Evolutionary conservation across 2,888 invertebrate genomes (phyloP), one percentile per base, ranked within the genome.

Genomic region (Aleiodes testaceus): DNA sequence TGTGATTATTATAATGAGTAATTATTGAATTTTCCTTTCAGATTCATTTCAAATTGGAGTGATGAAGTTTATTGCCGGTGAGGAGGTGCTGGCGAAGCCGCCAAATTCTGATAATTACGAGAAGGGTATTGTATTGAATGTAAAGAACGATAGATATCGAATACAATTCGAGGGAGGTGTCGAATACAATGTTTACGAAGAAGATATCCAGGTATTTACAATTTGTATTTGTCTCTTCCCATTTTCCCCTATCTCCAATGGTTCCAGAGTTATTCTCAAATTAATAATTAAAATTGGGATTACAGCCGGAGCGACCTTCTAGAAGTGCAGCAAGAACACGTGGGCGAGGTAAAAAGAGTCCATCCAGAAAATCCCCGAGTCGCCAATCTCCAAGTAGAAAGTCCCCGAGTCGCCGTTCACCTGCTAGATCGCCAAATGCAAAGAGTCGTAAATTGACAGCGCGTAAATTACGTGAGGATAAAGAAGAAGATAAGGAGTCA

Each of bases 51-150:
- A 22, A 14, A 73, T 16, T 9, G 30, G 18, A 67, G 73, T 72
- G 69, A 83, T 79, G 80, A 82, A 79, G 73, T 85, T 82, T 49
- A 61, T 61, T 3, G 81, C 82, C 70, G 87, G 86, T 22, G 84
- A 85, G n/a, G 75, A 80, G 22, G 85, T 88, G 3, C 74, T 85
- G 68, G 86, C 84, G 1, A 83, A 78, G 69, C 74, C 80, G 74
- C 83, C 85, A 11, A 78, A 74, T 18, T 78, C 78, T 1, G 73
- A 73, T 0, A 79, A 84, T 16, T 85, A 79, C 71, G 74, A 75
- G 30, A 80, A 76, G 70, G 85, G 79, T 6, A 83, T 75, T 70
- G 73, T 87, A 66, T 30, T 85, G 1, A 78, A 79, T 50, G 59
- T 64, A 9, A 78, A 30, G 11, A 82, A 84, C 12, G 79, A 77